Base-by-base conservation (phyloP, 2,888 invertebrate genomes). In the Taphrorychus bicolor region DNA sequence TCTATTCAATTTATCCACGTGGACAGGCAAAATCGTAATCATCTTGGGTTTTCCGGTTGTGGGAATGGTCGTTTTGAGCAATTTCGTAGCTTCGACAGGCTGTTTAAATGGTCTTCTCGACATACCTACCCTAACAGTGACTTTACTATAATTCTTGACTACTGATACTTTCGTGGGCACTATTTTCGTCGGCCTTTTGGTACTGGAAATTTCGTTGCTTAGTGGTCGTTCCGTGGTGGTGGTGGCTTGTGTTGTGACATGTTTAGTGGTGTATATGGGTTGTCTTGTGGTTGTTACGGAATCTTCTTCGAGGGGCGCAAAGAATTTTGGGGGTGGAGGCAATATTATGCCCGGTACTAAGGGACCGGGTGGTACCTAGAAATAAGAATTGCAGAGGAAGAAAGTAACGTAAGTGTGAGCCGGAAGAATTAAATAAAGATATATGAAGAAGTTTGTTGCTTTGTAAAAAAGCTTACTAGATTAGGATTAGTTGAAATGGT, bases 311-410 rank as follows among this genome's bases (percentile, higher is more conserved):
- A 91, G 81, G 0, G 89, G 87, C 3, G 90, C 90, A 77, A 95
- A 95, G 82, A 94, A 94, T 79, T 94, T 89, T 0, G 94, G 93
- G 1, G 95, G 95, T 5, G 95, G 95, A 2, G 94, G 94, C 56
- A 95, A 82, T 21, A 95, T 90, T 70, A 95, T 94, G 57, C 94
- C 95, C 2, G 95, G 95, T 5, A 95, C 94, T 68, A 95, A 82
- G 0, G 94, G 95, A 52, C 95, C 78, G 2, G 78, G 71, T 4
- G 77, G 75, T 16, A 94, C 93, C 9, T 84, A 56, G n/a, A 32
- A 63, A 57, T 21, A 56, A 53, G 17, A 45, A 45, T 45, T 45
- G 32, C 11, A 32, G 32, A 32, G 32, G 9, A 7, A 32, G 32
- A 32, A 32, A 32, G 11, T 32, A 11, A 32, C 32, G 11, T 45